Evolutionary conservation across 92 coral and sea anemone genomes (phyloP).

Genomic region (Bergia puertoricense): DNA sequence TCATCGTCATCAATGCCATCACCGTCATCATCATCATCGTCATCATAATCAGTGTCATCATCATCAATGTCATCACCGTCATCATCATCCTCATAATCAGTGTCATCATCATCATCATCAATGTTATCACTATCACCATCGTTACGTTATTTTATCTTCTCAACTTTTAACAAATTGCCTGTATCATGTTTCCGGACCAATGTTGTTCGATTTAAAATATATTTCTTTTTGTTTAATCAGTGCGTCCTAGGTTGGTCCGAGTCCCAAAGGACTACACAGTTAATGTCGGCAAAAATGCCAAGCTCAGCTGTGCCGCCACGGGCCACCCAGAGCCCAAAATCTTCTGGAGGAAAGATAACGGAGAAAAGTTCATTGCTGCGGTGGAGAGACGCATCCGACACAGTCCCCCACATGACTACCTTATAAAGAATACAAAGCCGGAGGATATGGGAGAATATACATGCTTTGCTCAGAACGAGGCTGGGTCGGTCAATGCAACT

Average conservation of each 20-base stretch:
- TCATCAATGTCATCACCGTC: no score
- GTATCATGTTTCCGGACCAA: not conserved
- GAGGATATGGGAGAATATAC: constrained; percentile 75
- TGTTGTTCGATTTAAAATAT: not conserved
- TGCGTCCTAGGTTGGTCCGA: constrained; percentile 55
- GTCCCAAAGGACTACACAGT: constrained; percentile 57
- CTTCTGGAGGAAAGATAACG: constrained; percentile 72
- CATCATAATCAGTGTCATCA: no score
- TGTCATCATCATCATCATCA: no score
- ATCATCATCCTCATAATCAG: no score
- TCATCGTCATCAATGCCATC: no score
- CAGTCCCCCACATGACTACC: constrained; percentile 34
- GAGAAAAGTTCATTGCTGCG: constrained; percentile 74
- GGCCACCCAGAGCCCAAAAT: constrained; percentile 74
- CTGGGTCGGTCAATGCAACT: constrained; percentile 72
- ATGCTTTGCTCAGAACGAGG: constrained; percentile 75
- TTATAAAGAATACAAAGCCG: constrained; percentile 58
- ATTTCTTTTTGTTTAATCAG: constrained; percentile 37
- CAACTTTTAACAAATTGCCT: not conserved
- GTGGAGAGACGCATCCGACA: constrained; percentile 59
- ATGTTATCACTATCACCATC: no score
- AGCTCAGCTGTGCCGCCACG: constrained; percentile 63
- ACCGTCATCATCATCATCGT: no score
- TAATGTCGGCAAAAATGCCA: constrained; percentile 59
- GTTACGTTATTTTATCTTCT: no score